Evolutionary conservation across 2,113 vertebrate species (phyloP).

Genomic region (Rutilus rutilus): DNA sequence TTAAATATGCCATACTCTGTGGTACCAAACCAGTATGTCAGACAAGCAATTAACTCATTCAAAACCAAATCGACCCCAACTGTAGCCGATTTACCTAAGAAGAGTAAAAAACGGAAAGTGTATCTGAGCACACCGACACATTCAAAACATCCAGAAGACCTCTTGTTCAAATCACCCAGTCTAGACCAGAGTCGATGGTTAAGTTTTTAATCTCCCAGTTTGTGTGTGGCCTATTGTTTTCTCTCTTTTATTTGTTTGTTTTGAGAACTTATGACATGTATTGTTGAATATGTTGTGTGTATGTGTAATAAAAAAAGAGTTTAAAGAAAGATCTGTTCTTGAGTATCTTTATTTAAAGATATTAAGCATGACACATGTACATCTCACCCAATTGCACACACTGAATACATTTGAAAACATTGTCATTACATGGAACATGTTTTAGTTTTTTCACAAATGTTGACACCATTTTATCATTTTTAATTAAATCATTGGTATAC

Average conservation of each 20-base stretch:
- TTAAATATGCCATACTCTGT: neutral
- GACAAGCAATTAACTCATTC: neutral
- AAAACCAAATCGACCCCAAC: neutral
- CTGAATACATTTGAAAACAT: slow-evolving; percentile 1
- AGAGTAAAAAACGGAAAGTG: neutral
- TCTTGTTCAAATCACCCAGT: neutral
- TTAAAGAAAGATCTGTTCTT: neutral
- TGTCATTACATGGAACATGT: neutral
- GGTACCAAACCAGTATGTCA: neutral
- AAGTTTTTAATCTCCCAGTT: neutral
- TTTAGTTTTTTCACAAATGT: slow-evolving; percentile 1
- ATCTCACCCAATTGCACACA: neutral
- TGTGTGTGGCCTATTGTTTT: too few species aligned
- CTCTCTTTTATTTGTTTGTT: too few species aligned
- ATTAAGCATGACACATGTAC: neutral
- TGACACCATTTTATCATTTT: neutral
- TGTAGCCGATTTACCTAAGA: neutral
- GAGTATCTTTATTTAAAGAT: neutral
- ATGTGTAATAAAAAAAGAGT: too few species aligned
- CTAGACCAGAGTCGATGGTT: neutral
- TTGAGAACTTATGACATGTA: too few species aligned
- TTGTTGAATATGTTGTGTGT: too few species aligned
- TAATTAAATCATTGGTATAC: neutral
- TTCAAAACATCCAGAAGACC: neutral
- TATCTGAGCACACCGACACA: neutral